These are phyloP conservation scores for Lynx canadensis DNA, from an alignment of 2,113 vertebrate genomes.

Conservation along the genomic window DNA sequence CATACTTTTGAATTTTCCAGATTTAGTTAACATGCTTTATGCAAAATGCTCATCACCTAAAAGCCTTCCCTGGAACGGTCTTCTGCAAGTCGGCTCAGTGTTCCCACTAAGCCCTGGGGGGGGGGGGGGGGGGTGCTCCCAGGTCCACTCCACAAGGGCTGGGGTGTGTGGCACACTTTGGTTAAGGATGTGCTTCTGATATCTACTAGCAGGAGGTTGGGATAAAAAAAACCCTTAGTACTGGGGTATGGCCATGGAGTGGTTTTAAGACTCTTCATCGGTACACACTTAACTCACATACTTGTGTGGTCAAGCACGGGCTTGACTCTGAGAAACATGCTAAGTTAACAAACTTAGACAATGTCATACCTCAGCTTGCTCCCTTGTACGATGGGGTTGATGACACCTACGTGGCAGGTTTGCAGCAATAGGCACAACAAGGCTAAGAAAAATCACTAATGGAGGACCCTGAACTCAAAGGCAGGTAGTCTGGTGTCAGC, in stretches of 20 bases:
- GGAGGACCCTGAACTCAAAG: not conserved
- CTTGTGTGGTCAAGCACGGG: too few species aligned
- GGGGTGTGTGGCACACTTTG: not conserved
- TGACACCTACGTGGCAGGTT: not conserved
- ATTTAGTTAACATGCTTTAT: not conserved
- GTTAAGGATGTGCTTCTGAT: not conserved
- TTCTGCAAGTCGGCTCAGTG: not conserved
- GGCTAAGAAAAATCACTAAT: not conserved
- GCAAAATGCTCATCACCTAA: not conserved
- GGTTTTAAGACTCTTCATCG: not conserved
- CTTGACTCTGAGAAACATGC: not conserved
- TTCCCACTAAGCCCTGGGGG: not conserved
- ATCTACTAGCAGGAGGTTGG: not conserved
- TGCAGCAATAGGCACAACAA: not conserved
- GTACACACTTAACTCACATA: not conserved
- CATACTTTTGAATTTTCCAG: not conserved
- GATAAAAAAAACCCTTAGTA: not conserved
- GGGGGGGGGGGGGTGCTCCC: not conserved
- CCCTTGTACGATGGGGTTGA: not conserved
- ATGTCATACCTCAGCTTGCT: not conserved
- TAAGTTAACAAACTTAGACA: not conserved
- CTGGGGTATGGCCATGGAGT: not conserved
- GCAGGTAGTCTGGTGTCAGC: not conserved
- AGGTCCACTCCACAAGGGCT: too few species aligned
- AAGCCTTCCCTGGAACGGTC: not conserved